Evolutionary conservation across 2,888 invertebrate species (phyloP), one percentile per base, ranked within the genome.

Genomic region (Heliconius charithonia): DNA sequence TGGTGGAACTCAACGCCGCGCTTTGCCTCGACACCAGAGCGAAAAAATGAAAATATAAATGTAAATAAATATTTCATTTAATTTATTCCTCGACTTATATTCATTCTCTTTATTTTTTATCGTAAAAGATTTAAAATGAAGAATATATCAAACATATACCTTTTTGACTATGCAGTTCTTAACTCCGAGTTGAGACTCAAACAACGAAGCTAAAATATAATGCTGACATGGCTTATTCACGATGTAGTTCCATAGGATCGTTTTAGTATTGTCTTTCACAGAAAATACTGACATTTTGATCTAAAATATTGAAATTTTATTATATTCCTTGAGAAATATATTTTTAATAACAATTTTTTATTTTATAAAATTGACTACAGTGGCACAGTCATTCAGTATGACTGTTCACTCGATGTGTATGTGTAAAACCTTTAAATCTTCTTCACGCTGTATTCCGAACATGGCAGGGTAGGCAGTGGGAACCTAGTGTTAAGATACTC

Each of bases 191-290:
- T 84, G 75, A 0, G 79, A 78, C 45, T 82, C 82, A 1, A 88
- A 45, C 16, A 84, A 25, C n/a, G 83, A 79, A 1, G 84, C 85
- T 22, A 87, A 78, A 22, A 84, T 81, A 63, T 85, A 88, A 77
- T 89, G 88, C 67, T 87, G 85, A 76, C 89, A 89, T 0, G 88
- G 88, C 37, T 87, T 85, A 29, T 84, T 81, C 16, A 87, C 77
- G 65, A 83, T 86, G 63, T 87, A 86, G 67, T 32, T 32, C 32
- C 32, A 32, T 6, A 32, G 32, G 3, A 84, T 63, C 32, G 76
- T 82, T 75, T 85, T 87, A 6, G 76, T 79, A 1, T 82, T 82
- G 3, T 83, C 83, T 71, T 86, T 86, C 13, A 85, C 19, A 25
- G 84, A 81, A 45, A 83, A 86, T 4, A 88, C 85, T 16, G 80